A percentile compares a stretch with the other conserved stretches of the same genome.
These are phyloP conservation scores for Platycheirus albimanus DNA, from an alignment of 2,888 invertebrate genomes.

Conservation along the genomic window DNA sequence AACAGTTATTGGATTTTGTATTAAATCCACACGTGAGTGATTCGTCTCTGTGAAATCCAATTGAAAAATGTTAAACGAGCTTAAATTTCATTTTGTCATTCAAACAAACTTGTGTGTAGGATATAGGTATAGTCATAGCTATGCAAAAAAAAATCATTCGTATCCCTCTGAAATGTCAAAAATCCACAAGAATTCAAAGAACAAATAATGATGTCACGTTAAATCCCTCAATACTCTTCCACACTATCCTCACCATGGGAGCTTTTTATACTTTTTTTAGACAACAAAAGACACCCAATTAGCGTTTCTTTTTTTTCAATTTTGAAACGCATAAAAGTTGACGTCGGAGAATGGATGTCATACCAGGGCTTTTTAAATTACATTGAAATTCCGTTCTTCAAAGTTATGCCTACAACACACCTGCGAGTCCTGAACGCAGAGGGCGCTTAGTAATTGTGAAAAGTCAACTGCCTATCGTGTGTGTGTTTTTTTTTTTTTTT, in stretches of 20 bases:
- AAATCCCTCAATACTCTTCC: not conserved
- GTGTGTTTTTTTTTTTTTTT: not conserved
- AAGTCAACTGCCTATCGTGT: not conserved
- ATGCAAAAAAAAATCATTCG: too few species aligned
- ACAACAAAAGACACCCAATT: conserved; percentile 11
- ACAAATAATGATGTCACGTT: not conserved
- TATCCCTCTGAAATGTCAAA: not conserved
- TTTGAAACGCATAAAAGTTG: not conserved
- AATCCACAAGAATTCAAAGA: not conserved
- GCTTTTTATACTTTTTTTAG: not conserved
- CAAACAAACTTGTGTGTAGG: too few species aligned
- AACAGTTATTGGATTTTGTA: too few species aligned
- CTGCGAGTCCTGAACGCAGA: not conserved
- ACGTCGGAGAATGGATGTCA: not conserved
- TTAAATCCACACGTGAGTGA: too few species aligned
- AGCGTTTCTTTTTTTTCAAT: not conserved
- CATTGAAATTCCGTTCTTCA: not conserved
- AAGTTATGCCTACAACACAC: not conserved
- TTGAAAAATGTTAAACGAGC: too few species aligned
- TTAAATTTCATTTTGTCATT: too few species aligned
- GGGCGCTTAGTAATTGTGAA: not conserved
- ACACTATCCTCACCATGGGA: not conserved
- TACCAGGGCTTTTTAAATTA: not conserved
- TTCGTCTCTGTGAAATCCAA: too few species aligned
- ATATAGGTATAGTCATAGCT: too few species aligned